Percentiles rank a stretch among this genome's conserved stretches.
These are phyloP conservation scores for Philhelius pedissequus DNA, from an alignment of 2,888 invertebrate species.

Conservation along the genomic window DNA sequence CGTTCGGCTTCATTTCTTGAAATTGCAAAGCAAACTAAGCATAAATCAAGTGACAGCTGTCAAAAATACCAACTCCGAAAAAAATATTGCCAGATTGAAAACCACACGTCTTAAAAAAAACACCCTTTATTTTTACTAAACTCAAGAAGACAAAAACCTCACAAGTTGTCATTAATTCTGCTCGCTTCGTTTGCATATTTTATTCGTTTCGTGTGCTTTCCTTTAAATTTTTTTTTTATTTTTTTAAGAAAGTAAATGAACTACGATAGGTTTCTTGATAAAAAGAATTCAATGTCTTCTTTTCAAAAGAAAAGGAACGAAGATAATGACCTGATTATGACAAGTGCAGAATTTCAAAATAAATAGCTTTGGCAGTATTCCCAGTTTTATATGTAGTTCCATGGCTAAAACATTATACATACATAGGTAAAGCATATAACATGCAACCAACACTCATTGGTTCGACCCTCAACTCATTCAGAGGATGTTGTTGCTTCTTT, in stretches of 20 bases:
- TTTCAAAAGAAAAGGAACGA: not conserved
- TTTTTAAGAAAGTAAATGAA: slow-evolving; percentile 1
- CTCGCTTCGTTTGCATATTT: slow-evolving; percentile 42
- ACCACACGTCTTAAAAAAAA: too few relatives aligned
- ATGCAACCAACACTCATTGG: slow-evolving; percentile 21
- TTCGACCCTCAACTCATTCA: slow-evolving; percentile 9
- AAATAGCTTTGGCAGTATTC: slow-evolving; percentile 60
- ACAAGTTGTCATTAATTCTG: slow-evolving; percentile 25
- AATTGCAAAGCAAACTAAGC: too few relatives aligned
- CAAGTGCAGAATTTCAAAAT: slow-evolving; percentile 53
- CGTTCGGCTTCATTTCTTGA: too few relatives aligned
- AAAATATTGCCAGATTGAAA: too few relatives aligned
- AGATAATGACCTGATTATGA: slow-evolving; percentile 64
- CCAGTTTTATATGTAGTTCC: not conserved
- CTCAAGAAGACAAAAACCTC: not conserved
- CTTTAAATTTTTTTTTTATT: not conserved
- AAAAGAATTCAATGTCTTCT: slow-evolving; percentile 46
- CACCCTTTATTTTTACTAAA: not conserved
- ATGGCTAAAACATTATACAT: too few relatives aligned
- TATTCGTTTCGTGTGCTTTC: slow-evolving; percentile 17
- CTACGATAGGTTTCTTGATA: not conserved
- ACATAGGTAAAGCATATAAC: not conserved
- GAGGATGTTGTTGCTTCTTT: not conserved
- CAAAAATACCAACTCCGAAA: too few relatives aligned
- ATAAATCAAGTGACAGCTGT: too few relatives aligned